Percentiles rank a stretch among this genome's conserved stretches.
Conservation (phyloP, 2,113 vertebrate genomes). For the Neopipo cinnamomea region DNA sequence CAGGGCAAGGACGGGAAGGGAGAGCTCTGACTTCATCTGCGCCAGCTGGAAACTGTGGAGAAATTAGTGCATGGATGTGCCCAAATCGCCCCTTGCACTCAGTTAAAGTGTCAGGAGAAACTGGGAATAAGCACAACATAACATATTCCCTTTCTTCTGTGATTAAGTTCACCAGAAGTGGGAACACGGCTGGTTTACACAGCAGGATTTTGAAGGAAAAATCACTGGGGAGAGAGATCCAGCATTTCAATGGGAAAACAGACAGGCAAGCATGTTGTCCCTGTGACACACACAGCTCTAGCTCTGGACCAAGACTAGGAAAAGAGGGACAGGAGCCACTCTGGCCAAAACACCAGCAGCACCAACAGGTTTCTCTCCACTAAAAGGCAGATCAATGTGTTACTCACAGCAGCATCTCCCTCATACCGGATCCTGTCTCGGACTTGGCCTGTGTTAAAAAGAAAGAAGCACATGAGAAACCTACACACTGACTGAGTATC, state of each 20-base stretch:
- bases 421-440: conserved; percentile 76
- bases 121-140: background rate
- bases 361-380: background rate
- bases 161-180: background rate
- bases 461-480: background rate
- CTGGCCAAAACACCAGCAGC: background rate
- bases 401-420: conserved; percentile 85
- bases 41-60: conserved; percentile 72
- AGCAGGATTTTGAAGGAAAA: background rate
- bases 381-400: background rate
- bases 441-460: conserved; percentile 86
- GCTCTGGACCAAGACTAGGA: background rate
- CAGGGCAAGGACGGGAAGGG: conserved; percentile 65
- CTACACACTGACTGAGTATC: rapidly evolving
- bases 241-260: background rate
- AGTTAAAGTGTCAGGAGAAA: background rate
- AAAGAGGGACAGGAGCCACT: background rate
- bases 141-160: background rate
- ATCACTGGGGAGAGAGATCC: background rate
- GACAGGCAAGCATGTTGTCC: background rate
- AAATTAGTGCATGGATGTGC: background rate
- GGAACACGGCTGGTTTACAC: background rate
- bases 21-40: conserved; percentile 74
- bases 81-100: background rate
- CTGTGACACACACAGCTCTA: rapidly evolving